These are phyloP conservation scores for Brachystomella parvula DNA, from an alignment of 1,140 invertebrate species.

Conservation along the genomic window DNA sequence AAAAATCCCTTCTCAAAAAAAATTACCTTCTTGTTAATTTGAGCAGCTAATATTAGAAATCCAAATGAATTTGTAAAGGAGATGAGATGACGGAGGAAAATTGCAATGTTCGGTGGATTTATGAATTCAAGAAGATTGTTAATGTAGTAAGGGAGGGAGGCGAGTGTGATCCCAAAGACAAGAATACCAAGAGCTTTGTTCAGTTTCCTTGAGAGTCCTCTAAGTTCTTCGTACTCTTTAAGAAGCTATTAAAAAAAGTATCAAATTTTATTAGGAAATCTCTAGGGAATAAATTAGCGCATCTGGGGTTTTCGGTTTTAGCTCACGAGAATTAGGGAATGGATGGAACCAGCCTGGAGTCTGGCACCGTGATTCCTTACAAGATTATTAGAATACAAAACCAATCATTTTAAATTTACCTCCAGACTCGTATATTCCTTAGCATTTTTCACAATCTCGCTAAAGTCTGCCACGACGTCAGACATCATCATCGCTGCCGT, in stretches of 20 bases:
- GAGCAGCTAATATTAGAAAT: conserved; percentile 8
- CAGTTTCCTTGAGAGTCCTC: neutral
- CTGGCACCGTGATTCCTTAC: neutral
- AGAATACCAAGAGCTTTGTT: conserved; percentile 12
- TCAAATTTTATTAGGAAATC: neutral
- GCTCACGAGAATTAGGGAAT: neutral
- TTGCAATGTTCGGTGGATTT: neutral
- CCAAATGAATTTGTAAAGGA: conserved; percentile 13
- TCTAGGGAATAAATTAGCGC: neutral
- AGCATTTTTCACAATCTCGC: conserved; percentile 2
- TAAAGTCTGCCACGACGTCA: conserved; percentile 5
- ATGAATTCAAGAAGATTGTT: conserved; percentile 13
- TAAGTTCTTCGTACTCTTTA: neutral
- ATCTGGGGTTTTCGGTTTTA: neutral
- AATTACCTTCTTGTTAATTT: conserved; percentile 12
- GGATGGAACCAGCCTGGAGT: neutral
- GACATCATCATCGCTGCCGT: neutral
- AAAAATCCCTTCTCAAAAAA: neutral
- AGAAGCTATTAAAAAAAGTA: neutral
- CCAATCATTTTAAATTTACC: neutral
- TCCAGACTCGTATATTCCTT: neutral
- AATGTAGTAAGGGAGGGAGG: conserved; percentile 10
- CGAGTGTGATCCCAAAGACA: conserved; percentile 3
- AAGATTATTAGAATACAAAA: neutral
- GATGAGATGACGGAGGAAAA: conserved; percentile 9